Evolutionary conservation across 1,140 invertebrate species (phyloP), one percentile per base, ranked within the genome.

Genomic region (Drosophila fuyamai): DNA sequence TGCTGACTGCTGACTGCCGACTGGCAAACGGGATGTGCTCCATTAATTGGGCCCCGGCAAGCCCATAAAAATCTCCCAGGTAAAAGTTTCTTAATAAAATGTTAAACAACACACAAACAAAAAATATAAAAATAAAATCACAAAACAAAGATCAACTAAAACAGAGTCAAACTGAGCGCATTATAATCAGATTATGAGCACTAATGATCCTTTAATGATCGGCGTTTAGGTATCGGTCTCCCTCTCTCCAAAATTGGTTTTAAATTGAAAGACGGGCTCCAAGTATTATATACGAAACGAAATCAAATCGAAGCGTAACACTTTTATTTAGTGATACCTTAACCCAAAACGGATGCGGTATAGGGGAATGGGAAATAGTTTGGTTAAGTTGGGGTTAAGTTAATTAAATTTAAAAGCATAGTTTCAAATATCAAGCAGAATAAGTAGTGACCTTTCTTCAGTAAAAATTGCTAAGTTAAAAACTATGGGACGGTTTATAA

Each of bases 161-260:
- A 77, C 68, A 84, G 62, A 88, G 68, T 74, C 73, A 88, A 88
- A 83, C 84, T 67, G 84, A 77, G 84, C 79, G 83, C 83, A 89
- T 89, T 91, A 91, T 91, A 91, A 91, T 91, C 88, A 91, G 88
- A 91, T 91, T 91, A 90, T 91, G 88, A 84, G 46, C 80, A 81
- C 88, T 91, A 91, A 91, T 91, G 88, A 91, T 91, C 88, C 88
- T 91, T 91, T 91, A 91, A 91, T 91, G 81, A 90, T 84, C 88
- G 75, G 63, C 88, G 88, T 91, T 91, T 91, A 91, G 77, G 61
- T 89, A 63, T 63, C 71, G 23, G 72, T 57, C 60, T 40, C 32
- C 74, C 62, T 27, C 32, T 76, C 62, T 41, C n/a, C 48, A 18
- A 86, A 81, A 84, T 89, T 81, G 77, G 77, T 84, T 84, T 89